Conservation (phyloP, 2,797 vertebrate genomes). For the Coilia nasus region DNA sequence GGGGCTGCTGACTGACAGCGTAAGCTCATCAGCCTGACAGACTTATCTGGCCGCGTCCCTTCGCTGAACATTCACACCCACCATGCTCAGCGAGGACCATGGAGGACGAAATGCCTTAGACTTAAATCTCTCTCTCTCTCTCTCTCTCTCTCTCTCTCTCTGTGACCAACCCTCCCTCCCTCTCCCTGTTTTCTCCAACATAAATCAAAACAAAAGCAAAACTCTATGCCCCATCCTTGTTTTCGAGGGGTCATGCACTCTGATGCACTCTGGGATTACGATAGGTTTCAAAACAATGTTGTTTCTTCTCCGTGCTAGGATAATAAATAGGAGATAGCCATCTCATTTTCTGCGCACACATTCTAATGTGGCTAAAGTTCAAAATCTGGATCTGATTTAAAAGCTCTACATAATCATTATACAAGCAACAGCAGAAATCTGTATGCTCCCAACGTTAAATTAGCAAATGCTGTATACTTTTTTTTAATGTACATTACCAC, state of each 20-base stretch:
- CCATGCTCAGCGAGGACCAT: not conserved
- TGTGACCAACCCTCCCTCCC: not conserved
- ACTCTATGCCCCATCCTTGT: constrained; percentile 10
- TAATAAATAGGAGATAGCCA: constrained; percentile 13
- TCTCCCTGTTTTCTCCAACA: constrained; percentile 23
- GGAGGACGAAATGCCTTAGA: not conserved
- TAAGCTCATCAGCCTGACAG: constrained; percentile 72
- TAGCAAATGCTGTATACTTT: not conserved
- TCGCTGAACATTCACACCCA: constrained; percentile 2
- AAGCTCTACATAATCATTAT: constrained; percentile 14
- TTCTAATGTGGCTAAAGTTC: constrained; percentile 41
- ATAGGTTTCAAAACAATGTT: constrained; percentile 26
- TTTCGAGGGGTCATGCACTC: constrained; percentile 33
- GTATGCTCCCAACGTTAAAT: constrained; percentile 37
- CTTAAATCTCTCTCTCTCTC: not conserved
- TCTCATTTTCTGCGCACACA: not conserved
- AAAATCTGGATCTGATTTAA: constrained; percentile 48
- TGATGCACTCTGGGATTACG: not conserved
- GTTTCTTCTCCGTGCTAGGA: not conserved
- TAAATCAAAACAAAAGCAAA: constrained; percentile 15
- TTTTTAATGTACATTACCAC: not conserved
- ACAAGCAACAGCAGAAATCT: constrained; percentile 53
- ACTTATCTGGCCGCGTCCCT: constrained; percentile 58
- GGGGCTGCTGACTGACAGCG: constrained; percentile 72
- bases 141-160: constrained; percentile 23